A percentile compares a stretch with the other conserved stretches of the same genome.
These are phyloP conservation scores for Tetranychus piercei DNA, from an alignment of 2,888 invertebrate genomes.

Conservation along the genomic window DNA sequence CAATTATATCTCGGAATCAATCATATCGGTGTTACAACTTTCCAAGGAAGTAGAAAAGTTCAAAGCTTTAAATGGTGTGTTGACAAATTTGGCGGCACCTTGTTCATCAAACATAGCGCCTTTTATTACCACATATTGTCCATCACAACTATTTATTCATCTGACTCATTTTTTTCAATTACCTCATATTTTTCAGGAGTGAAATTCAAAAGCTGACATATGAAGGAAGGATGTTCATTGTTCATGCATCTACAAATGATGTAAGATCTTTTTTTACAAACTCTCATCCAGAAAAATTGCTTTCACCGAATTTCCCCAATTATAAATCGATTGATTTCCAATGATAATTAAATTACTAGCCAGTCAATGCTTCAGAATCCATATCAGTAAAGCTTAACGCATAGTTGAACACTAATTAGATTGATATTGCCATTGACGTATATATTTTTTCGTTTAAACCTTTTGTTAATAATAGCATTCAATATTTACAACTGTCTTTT, in stretches of 20 bases:
- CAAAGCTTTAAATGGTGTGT: constrained; percentile 78
- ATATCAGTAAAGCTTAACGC: no score
- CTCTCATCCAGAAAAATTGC: background rate
- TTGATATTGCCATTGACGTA: no score
- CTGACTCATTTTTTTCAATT: background rate
- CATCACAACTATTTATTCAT: background rate
- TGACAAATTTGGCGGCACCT: background rate
- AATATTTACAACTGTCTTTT: no score
- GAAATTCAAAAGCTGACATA: constrained; percentile 75
- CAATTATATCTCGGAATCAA: constrained; percentile 86
- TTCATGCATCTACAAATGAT: constrained; percentile 77
- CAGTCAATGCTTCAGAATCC: no score
- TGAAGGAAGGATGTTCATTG: constrained; percentile 92
- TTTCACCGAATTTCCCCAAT: background rate
- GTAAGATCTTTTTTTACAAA: constrained; percentile 38
- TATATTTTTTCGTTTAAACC: no score
- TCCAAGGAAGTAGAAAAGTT: constrained; percentile 75
- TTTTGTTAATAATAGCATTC: no score
- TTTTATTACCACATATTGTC: background rate
- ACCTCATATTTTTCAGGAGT: constrained; percentile 21
- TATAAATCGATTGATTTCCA: background rate
- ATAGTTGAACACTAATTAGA: no score
- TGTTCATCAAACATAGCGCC: background rate
- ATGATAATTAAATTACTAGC: no score
- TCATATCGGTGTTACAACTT: constrained; percentile 80